Percentiles rank a stretch among this genome's conserved stretches.
These are phyloP conservation scores for Aix galericulata DNA, from an alignment of 2,113 vertebrate species.

Conservation along the genomic window DNA sequence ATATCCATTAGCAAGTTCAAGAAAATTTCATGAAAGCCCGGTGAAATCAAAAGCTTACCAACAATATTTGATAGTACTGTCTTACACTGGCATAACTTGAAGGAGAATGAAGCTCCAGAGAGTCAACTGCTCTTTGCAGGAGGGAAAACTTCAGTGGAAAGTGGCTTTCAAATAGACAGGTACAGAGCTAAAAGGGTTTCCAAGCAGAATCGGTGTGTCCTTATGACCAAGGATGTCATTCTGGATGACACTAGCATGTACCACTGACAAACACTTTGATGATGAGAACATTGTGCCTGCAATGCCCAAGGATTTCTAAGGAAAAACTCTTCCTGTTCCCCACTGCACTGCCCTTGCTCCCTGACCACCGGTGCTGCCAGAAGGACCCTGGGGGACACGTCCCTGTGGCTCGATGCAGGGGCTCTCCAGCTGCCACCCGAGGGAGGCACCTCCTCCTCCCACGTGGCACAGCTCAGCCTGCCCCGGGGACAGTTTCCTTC, in stretches of 20 bases:
- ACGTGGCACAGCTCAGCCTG: fast-evolving
- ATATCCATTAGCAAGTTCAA: background rate
- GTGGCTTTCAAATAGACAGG: background rate
- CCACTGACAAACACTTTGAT: background rate
- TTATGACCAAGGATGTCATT: background rate
- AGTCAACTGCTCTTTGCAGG: background rate
- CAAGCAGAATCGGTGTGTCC: background rate
- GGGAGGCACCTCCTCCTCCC: background rate
- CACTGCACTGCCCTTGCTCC: background rate
- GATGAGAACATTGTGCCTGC: background rate
- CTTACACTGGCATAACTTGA: conserved; percentile 9
- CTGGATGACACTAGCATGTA: background rate
- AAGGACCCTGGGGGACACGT: background rate
- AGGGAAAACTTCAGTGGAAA: background rate
- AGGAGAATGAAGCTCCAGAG: background rate
- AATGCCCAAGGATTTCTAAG: background rate
- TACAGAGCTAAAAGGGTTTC: background rate
- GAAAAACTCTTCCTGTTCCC: background rate
- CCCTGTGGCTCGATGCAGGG: background rate
- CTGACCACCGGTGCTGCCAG: fast-evolving
- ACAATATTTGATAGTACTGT: fast-evolving
- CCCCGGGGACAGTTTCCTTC: background rate
- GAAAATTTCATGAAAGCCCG: background rate
- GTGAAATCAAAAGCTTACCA: background rate
- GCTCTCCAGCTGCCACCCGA: background rate